These are phyloP conservation scores for Cnemophilus loriae DNA, from an alignment of 2,113 vertebrate genomes.

Conservation along the genomic window DNA sequence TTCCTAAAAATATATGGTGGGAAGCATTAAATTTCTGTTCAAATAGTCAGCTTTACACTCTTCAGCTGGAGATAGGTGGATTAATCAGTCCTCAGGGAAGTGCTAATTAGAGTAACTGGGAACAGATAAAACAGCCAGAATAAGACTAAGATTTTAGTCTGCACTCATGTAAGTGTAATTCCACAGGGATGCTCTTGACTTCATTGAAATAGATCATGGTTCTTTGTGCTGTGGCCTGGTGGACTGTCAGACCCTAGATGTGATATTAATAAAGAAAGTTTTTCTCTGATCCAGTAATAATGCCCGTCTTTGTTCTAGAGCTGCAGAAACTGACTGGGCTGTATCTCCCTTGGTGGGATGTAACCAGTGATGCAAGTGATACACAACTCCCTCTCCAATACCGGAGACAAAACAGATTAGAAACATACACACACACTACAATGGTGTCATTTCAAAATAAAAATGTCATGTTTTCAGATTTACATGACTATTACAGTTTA, in stretches of 20 bases:
- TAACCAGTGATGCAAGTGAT: not conserved
- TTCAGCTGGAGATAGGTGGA: not conserved
- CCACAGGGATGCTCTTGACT: not conserved
- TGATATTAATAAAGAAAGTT: not conserved
- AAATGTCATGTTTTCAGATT: not conserved
- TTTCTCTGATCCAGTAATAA: not conserved
- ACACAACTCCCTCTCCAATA: not conserved
- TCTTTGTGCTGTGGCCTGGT: not conserved
- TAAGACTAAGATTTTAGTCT: not conserved
- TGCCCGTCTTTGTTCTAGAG: not conserved
- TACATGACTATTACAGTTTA: not conserved
- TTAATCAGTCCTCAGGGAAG: not conserved
- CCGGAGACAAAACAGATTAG: not conserved
- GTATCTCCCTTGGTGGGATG: not conserved
- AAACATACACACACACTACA: not conserved
- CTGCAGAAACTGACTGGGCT: not conserved
- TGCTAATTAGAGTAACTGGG: not conserved
- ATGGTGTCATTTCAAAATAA: not conserved
- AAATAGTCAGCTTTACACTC: not conserved
- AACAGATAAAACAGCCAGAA: not conserved
- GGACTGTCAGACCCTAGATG: not conserved
- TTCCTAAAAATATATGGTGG: not conserved
- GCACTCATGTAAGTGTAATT: not conserved
- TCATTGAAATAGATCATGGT: not conserved
- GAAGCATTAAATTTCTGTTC: not conserved